Percentiles rank a stretch among this genome's conserved stretches.
Conservation (phyloP, 2,888 invertebrate genomes). For the Agrilus cyanescens region DNA sequence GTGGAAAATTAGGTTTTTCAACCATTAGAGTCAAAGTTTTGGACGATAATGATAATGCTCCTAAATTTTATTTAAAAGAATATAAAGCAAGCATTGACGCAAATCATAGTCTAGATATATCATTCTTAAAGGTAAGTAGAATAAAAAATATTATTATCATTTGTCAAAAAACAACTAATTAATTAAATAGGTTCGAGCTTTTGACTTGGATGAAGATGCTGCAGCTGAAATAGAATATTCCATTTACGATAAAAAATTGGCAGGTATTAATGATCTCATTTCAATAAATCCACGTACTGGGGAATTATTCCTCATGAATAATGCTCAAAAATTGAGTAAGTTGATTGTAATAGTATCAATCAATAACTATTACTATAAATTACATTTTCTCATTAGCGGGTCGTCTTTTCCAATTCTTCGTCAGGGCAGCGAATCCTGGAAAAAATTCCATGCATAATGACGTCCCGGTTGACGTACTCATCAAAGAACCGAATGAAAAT, state of each 20-base stretch:
- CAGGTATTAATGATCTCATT: constrained; percentile 56
- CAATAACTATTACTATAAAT: constrained; percentile 2
- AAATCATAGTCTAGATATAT: constrained; percentile 43
- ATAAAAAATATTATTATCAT: neutral
- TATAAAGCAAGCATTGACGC: constrained; percentile 63
- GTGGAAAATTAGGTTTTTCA: constrained; percentile 64
- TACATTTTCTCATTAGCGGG: constrained; percentile 43
- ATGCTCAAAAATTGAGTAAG: constrained; percentile 42
- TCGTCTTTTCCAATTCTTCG: constrained; percentile 76
- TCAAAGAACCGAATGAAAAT: constrained; percentile 56
- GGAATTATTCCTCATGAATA: constrained; percentile 53
- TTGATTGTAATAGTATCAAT: neutral
- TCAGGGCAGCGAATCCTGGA: constrained; percentile 77
- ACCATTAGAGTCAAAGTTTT: constrained; percentile 66
- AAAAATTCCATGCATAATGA: constrained; percentile 62
- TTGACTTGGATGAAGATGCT: constrained; percentile 67
- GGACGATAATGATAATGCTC: constrained; percentile 77
- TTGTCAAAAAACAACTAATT: constrained; percentile 4
- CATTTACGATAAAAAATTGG: constrained; percentile 57
- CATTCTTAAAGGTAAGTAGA: constrained; percentile 44
- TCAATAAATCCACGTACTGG: constrained; percentile 65
- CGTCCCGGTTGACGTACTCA: constrained; percentile 68
- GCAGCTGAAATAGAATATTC: constrained; percentile 63
- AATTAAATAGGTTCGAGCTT: constrained; percentile 37
- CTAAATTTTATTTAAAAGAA: constrained; percentile 61